Conservation (phyloP, 2,888 invertebrate species). For the Agonopterix alstromeriana region DNA sequence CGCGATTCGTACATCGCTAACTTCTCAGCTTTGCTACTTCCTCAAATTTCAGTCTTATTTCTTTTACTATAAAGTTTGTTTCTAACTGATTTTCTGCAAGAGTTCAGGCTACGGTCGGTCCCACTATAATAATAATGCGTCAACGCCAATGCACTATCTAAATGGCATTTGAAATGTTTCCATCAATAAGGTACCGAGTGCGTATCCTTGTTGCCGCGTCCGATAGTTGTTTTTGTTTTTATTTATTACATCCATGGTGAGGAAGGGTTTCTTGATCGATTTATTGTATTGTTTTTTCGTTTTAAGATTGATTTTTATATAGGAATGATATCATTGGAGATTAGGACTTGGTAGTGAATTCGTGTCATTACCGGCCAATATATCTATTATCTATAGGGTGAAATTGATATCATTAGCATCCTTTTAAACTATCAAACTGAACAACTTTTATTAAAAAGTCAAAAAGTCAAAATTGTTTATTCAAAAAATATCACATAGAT, state of each 20-base stretch:
- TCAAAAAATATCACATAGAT: no score
- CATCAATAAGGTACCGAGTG: conserved; percentile 70
- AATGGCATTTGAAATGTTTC: conserved; percentile 73
- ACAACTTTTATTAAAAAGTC: no score
- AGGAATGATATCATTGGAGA: no score
- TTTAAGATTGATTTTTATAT: no score
- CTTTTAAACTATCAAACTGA: no score
- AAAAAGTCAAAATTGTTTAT: no score
- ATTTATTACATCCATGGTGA: conserved; percentile 19
- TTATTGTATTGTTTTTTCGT: not conserved
- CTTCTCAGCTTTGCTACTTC: not conserved
- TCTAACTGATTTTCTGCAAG: conserved; percentile 1
- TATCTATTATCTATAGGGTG: no score
- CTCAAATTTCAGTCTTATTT: not conserved
- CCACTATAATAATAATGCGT: conserved; percentile 62
- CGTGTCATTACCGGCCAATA: no score
- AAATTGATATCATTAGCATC: no score
- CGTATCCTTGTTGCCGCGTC: conserved; percentile 53
- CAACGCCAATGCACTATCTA: conserved; percentile 69
- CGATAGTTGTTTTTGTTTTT: conserved; percentile 37
- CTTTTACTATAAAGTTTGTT: not conserved
- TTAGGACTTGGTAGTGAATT: no score
- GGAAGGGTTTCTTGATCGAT: conserved; percentile 3
- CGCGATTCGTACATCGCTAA: conserved; percentile 4
- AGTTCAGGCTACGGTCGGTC: conserved; percentile 1